A percentile compares a stretch with the other conserved stretches of the same genome.
These are phyloP conservation scores for Enteromius argenteus DNA, from an alignment of 2,797 vertebrate species.

Conservation along the genomic window DNA sequence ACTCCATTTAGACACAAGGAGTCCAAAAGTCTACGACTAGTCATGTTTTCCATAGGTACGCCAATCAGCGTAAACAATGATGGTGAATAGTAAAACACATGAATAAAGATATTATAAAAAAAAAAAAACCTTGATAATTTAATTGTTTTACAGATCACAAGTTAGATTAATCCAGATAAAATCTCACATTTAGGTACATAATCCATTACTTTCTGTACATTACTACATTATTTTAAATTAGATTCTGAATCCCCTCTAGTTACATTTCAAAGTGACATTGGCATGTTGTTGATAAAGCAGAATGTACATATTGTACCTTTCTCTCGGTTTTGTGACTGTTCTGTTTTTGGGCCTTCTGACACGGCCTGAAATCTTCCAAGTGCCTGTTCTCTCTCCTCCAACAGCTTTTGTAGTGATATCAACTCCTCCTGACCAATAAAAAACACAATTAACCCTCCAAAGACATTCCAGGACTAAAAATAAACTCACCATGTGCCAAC, in stretches of 20 bases:
- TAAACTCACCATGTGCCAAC: not conserved
- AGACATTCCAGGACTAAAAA: slow-evolving; percentile 1
- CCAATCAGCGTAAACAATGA: not conserved
- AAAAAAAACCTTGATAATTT: not conserved
- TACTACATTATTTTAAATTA: not conserved
- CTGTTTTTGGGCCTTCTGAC: slow-evolving; percentile 65
- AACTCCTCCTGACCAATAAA: slow-evolving; percentile 85
- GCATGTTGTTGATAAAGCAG: not conserved
- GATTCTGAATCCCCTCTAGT: not conserved
- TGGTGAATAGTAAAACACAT: not conserved
- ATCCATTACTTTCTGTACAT: not conserved
- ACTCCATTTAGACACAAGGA: not conserved
- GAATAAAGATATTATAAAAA: not conserved
- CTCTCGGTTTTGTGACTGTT: slow-evolving; percentile 77
- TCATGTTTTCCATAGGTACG: not conserved
- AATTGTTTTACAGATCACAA: not conserved
- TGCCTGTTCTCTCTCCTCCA: slow-evolving; percentile 87
- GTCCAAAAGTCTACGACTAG: not conserved
- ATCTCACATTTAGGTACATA: not conserved
- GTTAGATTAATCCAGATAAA: not conserved
- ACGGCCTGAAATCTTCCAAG: slow-evolving; percentile 80
- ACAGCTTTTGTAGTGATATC: slow-evolving; percentile 83
- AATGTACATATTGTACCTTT: slow-evolving; percentile 76
- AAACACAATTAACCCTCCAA: not conserved
- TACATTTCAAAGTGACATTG: not conserved